Evolutionary conservation across 2,888 invertebrate genomes (phyloP), one percentile per base, ranked within the genome.

Genomic region (Dinocampus coccinellae): DNA sequence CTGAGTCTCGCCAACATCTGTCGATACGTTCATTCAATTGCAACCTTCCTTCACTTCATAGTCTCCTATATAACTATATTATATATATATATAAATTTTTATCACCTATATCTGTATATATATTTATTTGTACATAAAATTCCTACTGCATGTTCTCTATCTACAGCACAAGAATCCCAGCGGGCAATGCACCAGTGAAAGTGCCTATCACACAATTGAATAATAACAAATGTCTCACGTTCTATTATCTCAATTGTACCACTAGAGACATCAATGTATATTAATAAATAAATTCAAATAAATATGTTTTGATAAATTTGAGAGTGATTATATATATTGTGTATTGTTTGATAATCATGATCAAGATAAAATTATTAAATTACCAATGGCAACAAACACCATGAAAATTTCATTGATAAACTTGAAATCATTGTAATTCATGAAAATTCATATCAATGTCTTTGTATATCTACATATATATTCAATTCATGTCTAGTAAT

Each of bases 1-100:
- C 47, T 16, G 16, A 6, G 36, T 47, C 29, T 62, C 36, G 36
- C 4, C 42, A 42, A 39, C 62, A 24, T n/a, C 62, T 62, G 62
- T 42, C 62, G 42, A 62, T 62, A 62, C 47, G 26, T 62, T 47
- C 42, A 62, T 62, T 62, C 62, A 62, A 62, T 62, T 62, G n/a
- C 62, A 42, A 47, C 36, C 42, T 62, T 47, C 36, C 61, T 36
- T 20, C 13, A 16, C 61, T 61, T 36, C 22, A 61, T 36, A 24
- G 16, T 11, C 13, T 61, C 16, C 16, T n/a, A 47, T 20, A 16
- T 6, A 16, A 6, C 16, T 47, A 16, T 16, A 47, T 20, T 47
- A 47, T 47, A 13, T n/a, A 13, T 39, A 47, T 16, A 47, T 16
- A 47, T 9, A n/a, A 2, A 47, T 20, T 7, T 16, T n/a, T 0